Evolutionary conservation across 2,797 vertebrate genomes (phyloP), one percentile per base, ranked within the genome.

Genomic region (Gymnoscopelus braueri): DNA sequence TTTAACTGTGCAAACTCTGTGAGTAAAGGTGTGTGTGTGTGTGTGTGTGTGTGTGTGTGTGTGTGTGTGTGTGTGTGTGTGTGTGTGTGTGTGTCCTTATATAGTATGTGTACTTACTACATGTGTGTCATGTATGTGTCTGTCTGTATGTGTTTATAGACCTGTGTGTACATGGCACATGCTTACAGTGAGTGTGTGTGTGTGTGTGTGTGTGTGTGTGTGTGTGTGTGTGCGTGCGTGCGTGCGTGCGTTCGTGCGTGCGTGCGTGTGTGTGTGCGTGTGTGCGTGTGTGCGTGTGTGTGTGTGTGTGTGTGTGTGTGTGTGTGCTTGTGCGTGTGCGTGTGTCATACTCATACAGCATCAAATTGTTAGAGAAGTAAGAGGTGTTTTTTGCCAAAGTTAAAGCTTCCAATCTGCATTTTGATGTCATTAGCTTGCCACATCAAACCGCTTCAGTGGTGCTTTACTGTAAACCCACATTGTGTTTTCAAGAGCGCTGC

Each of bases 1-100:
- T 93, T 93, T 92, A 92, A 90, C 89, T 89, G 86, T 89, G 88
- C 84, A 91, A 93, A 91, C 83, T 88, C 79, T 87, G 80, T 79
- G 75, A 84, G 82, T 74, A 77, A 69, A 85, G 64, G 29, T 72
- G 74, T 64, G 65, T 72, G 69, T 60, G 52, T 71, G n/a, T n/a
- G n/a, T n/a, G n/a, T n/a, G n/a, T n/a, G n/a, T n/a, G n/a, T n/a
- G n/a, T n/a, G n/a, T n/a, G n/a, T n/a, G n/a, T n/a, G n/a, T n/a
- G n/a, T n/a, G n/a, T n/a, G n/a, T n/a, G n/a, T n/a, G n/a, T n/a
- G n/a, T n/a, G n/a, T n/a, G n/a, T n/a, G n/a, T n/a, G n/a, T n/a
- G n/a, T n/a, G n/a, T n/a, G 29, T 72, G 74, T 64, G 65, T 72
- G 69, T 60, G 52, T 71, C 65, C 65, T 67, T 65, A 68, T 65